These are phyloP conservation scores for Stenolophus ochropezus DNA, from an alignment of 2,888 invertebrate genomes.

Conservation along the genomic window DNA sequence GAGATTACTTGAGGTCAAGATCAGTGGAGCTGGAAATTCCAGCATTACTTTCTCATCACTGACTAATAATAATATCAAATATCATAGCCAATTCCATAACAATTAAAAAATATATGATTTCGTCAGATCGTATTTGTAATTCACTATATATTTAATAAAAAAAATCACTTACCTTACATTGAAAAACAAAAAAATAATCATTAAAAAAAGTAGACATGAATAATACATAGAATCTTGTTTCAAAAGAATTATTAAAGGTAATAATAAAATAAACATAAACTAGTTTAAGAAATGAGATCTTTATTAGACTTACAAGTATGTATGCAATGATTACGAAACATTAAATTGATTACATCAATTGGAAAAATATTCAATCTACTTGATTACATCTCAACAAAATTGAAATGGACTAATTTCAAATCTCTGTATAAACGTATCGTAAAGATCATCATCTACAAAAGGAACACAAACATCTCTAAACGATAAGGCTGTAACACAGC, in stretches of 20 bases:
- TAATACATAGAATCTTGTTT: too few relatives aligned
- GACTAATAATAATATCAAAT: too few relatives aligned
- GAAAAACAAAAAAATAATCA: too few relatives aligned
- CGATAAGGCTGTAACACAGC: conserved; percentile 43
- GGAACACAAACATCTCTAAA: conserved; percentile 50
- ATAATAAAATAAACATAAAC: background rate
- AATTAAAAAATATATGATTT: too few relatives aligned
- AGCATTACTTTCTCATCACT: background rate
- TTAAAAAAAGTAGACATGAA: too few relatives aligned
- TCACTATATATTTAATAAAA: too few relatives aligned
- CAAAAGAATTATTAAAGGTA: too few relatives aligned
- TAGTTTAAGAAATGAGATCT: background rate
- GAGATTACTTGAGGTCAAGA: conserved; percentile 2
- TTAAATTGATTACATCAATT: background rate
- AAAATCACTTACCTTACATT: too few relatives aligned
- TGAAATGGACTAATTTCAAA: conserved; percentile 37
- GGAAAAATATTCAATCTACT: background rate
- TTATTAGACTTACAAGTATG: background rate
- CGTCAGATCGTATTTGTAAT: too few relatives aligned
- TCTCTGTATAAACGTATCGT: conserved; percentile 27
- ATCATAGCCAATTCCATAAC: too few relatives aligned
- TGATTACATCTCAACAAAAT: background rate
- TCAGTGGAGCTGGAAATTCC: background rate
- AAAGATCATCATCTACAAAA: conserved; percentile 53
- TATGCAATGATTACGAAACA: too few relatives aligned